Percentiles rank a stretch among this genome's conserved stretches.
Conservation (phyloP, 2,113 vertebrate species). For the Uropsilus gracilis region DNA sequence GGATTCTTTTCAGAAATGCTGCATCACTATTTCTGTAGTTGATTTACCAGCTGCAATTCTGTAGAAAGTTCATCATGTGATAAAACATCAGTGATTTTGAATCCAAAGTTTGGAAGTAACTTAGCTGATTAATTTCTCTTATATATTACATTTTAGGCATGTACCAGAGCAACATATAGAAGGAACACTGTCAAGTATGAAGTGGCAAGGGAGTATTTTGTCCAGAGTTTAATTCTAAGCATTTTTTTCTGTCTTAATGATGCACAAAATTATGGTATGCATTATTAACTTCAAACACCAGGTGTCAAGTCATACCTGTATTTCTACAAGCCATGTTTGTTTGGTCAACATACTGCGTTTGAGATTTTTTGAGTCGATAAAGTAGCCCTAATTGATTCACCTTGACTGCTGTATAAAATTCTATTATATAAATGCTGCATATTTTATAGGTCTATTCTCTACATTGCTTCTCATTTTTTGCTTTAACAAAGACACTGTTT, state of each 20-base stretch:
- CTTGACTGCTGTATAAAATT: background rate
- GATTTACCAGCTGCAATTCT: no score
- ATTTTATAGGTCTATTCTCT: background rate
- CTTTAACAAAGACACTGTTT: no score
- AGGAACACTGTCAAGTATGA: background rate
- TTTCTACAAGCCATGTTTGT: background rate
- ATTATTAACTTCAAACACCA: background rate
- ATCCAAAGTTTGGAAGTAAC: background rate
- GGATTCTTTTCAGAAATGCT: background rate
- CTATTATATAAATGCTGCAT: background rate
- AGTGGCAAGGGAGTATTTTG: background rate
- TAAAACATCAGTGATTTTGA: background rate
- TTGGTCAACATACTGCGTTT: background rate
- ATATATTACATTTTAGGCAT: background rate
- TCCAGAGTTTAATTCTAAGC: background rate
- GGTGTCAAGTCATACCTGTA: background rate
- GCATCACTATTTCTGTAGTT: background rate
- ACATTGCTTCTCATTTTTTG: background rate
- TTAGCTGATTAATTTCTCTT: background rate
- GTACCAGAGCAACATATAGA: no score
- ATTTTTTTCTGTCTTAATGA: background rate
- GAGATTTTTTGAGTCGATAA: background rate
- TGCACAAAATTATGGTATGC: background rate
- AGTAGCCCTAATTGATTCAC: background rate
- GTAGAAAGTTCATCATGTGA: background rate